phyloP scores from a whole-genome alignment of 1,140 invertebrate genomes.

The Cydia strobilella region DNA sequence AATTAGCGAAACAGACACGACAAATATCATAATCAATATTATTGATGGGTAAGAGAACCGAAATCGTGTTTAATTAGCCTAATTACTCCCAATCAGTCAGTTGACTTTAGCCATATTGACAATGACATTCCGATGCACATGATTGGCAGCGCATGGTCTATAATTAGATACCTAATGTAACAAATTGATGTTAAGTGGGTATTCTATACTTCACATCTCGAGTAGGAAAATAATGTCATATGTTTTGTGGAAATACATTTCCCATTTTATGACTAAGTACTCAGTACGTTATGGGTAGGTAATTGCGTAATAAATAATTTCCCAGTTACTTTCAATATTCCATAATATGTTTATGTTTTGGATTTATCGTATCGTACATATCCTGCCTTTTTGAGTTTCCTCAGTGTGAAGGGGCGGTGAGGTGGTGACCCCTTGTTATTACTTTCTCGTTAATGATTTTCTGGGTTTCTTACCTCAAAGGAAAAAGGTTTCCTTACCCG shows the following conservation, averaged over 20 bases:
- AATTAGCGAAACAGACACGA: no score
- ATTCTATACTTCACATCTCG: slow-evolving; percentile 3
- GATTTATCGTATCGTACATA: not conserved
- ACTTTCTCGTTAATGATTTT: no score
- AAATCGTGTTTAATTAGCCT: not conserved
- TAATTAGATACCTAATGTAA: not conserved
- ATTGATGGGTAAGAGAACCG: not conserved
- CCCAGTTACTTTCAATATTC: not conserved
- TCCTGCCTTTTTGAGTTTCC: no score
- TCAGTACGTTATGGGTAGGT: not conserved
- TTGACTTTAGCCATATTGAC: slow-evolving; percentile 14
- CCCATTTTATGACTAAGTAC: not conserved
- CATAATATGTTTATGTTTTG: not conserved
- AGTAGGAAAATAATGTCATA: slow-evolving; percentile 18
- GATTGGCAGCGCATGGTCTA: not conserved
- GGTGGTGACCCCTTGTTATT: no score
- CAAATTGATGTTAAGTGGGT: slow-evolving; percentile 13
- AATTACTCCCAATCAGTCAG: not conserved
- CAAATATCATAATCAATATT: no score
- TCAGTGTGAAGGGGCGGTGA: no score
- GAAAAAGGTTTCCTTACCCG: no score
- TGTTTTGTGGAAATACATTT: slow-evolving; percentile 2
- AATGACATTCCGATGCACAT: slow-evolving; percentile 2
- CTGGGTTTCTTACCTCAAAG: no score
- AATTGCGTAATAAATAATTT: not conserved